Evolutionary conservation across 2,797 vertebrate species (phyloP).

Genomic region (Cirrhinus mrigala): DNA sequence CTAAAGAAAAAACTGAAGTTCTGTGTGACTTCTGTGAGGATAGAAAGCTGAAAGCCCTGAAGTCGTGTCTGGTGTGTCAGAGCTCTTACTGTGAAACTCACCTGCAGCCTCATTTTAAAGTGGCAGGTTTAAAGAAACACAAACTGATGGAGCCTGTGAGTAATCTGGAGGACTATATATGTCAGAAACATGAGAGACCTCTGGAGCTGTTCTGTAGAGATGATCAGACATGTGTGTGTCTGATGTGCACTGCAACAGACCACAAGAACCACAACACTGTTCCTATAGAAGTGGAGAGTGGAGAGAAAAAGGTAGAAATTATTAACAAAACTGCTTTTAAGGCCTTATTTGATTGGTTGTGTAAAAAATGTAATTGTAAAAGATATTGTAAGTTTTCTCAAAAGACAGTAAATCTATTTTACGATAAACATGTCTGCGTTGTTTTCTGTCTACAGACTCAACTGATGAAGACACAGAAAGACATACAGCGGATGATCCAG

Average conservation of each 20-base stretch:
- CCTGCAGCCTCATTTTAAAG: too few species aligned
- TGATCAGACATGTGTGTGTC: neutral
- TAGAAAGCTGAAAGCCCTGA: neutral
- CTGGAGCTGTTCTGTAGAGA: slow-evolving; percentile 1
- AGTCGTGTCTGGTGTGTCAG: neutral
- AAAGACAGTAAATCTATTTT: too few species aligned
- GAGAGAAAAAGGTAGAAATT: too few species aligned
- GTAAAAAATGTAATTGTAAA: too few species aligned
- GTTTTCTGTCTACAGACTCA: neutral
- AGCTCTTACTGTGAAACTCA: too few species aligned
- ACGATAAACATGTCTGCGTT: neutral
- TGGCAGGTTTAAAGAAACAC: neutral
- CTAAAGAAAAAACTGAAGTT: too few species aligned
- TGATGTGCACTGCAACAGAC: neutral
- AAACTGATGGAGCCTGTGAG: neutral
- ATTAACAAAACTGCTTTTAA: too few species aligned
- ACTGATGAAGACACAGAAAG: neutral
- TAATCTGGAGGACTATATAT: neutral
- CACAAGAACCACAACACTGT: neutral
- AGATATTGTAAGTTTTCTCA: too few species aligned
- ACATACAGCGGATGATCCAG: neutral
- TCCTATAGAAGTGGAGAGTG: too few species aligned
- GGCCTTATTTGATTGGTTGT: too few species aligned
- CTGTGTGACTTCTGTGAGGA: too few species aligned
- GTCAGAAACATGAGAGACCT: neutral